phyloP scores from a whole-genome alignment of 2,113 vertebrate species.

The Malurus cyaneus region DNA sequence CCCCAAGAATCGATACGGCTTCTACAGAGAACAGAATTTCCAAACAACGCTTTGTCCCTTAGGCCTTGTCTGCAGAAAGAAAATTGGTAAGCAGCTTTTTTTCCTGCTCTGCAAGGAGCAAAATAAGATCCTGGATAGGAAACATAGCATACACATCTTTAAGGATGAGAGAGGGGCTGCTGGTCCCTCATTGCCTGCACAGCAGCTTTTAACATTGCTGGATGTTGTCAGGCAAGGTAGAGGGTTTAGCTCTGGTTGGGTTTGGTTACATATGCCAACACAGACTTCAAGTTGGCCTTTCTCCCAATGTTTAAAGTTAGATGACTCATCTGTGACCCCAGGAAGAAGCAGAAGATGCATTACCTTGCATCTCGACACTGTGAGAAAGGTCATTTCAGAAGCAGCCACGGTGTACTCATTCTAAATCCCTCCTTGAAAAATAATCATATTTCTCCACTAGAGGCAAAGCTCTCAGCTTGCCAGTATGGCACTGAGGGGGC shows the following conservation, averaged over 20 bases:
- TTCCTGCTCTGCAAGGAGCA: background rate
- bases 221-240: background rate
- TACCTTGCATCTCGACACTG: background rate
- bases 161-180: background rate
- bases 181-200: background rate
- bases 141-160: background rate
- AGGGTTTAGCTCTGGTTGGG: background rate
- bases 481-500: background rate
- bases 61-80: conserved; percentile 38
- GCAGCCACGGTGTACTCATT: background rate
- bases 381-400: background rate
- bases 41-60: conserved; percentile 41
- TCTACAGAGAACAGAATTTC: conserved; percentile 56
- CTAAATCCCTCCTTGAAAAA: background rate
- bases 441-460: background rate
- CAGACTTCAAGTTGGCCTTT: background rate
- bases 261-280: background rate
- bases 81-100: background rate
- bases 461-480: background rate
- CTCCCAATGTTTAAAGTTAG: background rate
- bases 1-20: conserved; percentile 31
- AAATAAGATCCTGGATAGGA: conserved; percentile 19
- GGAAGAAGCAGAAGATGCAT: background rate
- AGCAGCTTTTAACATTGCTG: background rate
- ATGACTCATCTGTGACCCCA: background rate